Percentiles rank a stretch among this genome's conserved stretches.
These are phyloP conservation scores for Tyto alba DNA, from an alignment of 2,113 vertebrate genomes.

Conservation along the genomic window DNA sequence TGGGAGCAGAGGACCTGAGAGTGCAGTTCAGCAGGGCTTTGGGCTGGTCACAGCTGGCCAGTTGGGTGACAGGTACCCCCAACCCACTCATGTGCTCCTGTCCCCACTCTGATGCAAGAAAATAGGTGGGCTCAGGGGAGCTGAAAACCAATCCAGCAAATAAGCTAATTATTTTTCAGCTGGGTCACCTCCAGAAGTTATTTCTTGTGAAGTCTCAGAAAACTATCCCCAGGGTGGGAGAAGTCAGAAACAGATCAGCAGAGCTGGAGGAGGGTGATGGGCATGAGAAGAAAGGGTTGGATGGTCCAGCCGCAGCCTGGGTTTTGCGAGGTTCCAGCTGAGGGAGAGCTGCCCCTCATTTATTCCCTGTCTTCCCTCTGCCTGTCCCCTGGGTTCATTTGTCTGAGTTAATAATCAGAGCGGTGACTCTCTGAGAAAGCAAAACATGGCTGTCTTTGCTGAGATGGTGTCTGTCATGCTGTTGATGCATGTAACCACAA, in stretches of 20 bases:
- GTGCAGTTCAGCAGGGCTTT: not conserved
- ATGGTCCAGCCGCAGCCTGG: not conserved
- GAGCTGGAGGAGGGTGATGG: not conserved
- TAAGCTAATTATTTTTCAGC: not conserved
- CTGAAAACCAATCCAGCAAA: not conserved
- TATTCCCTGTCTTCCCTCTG: not conserved
- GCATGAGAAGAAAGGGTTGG: not conserved
- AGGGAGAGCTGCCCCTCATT: not conserved
- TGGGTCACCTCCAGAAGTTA: not conserved
- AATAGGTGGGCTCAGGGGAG: not conserved
- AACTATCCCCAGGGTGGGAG: not conserved
- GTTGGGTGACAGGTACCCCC: not conserved
- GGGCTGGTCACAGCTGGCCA: rapidly evolving
- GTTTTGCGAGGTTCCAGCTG: not conserved
- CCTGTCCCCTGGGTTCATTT: not conserved
- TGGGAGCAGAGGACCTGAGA: not conserved
- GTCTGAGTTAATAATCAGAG: not conserved
- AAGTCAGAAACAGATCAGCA: not conserved
- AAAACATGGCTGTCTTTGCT: not conserved
- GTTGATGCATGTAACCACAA: not conserved
- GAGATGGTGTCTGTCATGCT: not conserved
- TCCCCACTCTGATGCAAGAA: not conserved
- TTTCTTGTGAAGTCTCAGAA: not conserved
- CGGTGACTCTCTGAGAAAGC: not conserved
- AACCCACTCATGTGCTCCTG: rapidly evolving